phyloP scores from a whole-genome alignment of 2,113 vertebrate genomes.

The Benitochromis conjunctus region DNA sequence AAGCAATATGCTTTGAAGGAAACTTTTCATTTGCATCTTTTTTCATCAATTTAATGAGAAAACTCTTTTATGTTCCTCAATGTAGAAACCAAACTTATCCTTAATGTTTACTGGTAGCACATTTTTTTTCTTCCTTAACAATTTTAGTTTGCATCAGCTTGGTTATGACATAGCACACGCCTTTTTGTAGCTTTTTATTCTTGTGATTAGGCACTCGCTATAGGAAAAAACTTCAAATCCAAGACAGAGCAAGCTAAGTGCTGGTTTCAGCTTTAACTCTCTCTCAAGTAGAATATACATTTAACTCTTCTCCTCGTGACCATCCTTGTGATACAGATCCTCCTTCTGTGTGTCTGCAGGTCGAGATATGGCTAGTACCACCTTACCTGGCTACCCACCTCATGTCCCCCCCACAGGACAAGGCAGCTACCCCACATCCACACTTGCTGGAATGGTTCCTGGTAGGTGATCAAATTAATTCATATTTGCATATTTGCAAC shows the following conservation, averaged over 20 bases:
- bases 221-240: not conserved
- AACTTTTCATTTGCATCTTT: not conserved
- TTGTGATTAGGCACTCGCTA: not conserved
- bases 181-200: not conserved
- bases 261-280: not conserved
- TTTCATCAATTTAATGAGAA: not conserved
- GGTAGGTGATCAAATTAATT: conserved; percentile 80
- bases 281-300: not conserved
- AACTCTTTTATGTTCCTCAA: not conserved
- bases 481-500: conserved; percentile 28
- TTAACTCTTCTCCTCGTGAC: not conserved
- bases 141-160: not conserved
- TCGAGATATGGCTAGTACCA: conserved; percentile 99
- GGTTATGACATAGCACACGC: not conserved
- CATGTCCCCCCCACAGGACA: conserved; percentile 98
- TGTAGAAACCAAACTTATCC: not conserved
- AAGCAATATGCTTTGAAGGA: not conserved
- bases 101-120: not conserved
- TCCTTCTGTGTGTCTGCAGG: conserved; percentile 73
- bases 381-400: conserved; percentile 97
- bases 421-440: conserved; percentile 99
- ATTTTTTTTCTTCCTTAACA: not conserved
- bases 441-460: conserved; percentile 99
- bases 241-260: not conserved
- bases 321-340: not conserved